phyloP scores from a whole-genome alignment of 2,888 invertebrate genomes.

The Cheilosia urbana region DNA sequence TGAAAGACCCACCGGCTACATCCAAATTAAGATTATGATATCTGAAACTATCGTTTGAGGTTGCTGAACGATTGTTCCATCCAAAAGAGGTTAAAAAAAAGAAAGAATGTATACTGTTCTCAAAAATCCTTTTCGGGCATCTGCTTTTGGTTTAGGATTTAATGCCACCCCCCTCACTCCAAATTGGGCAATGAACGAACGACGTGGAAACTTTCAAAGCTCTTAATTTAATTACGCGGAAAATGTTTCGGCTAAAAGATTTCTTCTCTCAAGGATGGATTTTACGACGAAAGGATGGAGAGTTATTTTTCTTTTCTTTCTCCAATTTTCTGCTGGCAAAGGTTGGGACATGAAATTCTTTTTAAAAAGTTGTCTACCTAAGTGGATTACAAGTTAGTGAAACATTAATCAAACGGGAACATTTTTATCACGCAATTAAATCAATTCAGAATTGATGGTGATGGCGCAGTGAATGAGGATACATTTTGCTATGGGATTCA shows the following conservation, averaged over 20 bases:
- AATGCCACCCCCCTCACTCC: background rate
- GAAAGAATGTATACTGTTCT: background rate
- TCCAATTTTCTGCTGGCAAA: background rate
- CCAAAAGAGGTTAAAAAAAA: background rate
- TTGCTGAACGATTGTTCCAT: slow-evolving; percentile 2
- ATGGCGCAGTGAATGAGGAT: background rate
- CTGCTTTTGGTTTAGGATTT: slow-evolving; percentile 34
- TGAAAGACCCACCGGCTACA: slow-evolving; percentile 21
- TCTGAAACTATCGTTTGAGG: slow-evolving; percentile 29
- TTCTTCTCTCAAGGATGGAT: slow-evolving; percentile 17
- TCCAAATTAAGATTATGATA: slow-evolving; percentile 45
- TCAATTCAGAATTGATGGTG: slow-evolving; percentile 2
- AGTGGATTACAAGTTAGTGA: slow-evolving; percentile 16
- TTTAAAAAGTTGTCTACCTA: background rate
- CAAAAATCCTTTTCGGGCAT: slow-evolving; percentile 22
- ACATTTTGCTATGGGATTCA: slow-evolving; percentile 19
- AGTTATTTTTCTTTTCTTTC: background rate
- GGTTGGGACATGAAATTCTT: background rate
- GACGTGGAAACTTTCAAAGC: slow-evolving; percentile 57
- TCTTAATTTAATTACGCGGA: slow-evolving; percentile 66
- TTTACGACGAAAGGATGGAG: slow-evolving; percentile 2
- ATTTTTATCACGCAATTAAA: slow-evolving; percentile 1
- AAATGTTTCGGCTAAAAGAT: slow-evolving; percentile 40
- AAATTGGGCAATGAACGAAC: slow-evolving; percentile 40
- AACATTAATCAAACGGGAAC: slow-evolving; percentile 34